Base-by-base conservation (phyloP, 2,797 vertebrate genomes). In the Anableps anableps region DNA sequence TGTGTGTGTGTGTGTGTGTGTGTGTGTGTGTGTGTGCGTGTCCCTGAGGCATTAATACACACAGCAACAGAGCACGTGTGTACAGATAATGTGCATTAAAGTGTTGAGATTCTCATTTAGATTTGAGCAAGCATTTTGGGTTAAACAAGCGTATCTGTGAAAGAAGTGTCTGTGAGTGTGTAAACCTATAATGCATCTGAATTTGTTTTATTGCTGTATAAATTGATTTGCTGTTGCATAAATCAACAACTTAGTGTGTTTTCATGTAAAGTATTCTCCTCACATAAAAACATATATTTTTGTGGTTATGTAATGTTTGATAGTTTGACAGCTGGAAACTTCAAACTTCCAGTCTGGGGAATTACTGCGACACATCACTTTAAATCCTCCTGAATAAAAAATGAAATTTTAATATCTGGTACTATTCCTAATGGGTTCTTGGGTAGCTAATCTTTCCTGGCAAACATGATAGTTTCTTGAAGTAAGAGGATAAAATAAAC, bases 301-400 rank as follows among this genome's bases (percentile, higher is more conserved):
- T 75, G 66, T 47, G 41, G 41, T 71, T 71, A 47, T 71, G 13
- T 47, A 71, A 71, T 45, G 64, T 38, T 66, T 75, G 76, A 80
- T 58, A 76, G 68, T 88, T 74, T 85, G 84, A 84, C 50, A 29
- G 8, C 31, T 78, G 36, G 74, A 79, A 43, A 80, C 75, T 84
- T 51, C 19, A 47, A 74, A 86, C 53, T 84, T 66, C 43, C 71
- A 72, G 74, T 47, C 75, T 74, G 31, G 70, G 64, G 76, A 82
- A 83, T 64, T 21, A 74, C 76, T 51, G 68, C 34, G 80, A 87
- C 76, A 80, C 80, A 86, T 76, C 76, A n/a, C 71, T 89, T 92
- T 84, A 88, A 90, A 80, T 85, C 76, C 38, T 82, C 50, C 77
- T 91, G 81, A 88, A 90, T 89, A 85, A 87, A 86, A 90, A 81